Evolutionary conservation across 2,888 invertebrate genomes (phyloP), one percentile per base, ranked within the genome.

Genomic region (Drosophila melanosoma): DNA sequence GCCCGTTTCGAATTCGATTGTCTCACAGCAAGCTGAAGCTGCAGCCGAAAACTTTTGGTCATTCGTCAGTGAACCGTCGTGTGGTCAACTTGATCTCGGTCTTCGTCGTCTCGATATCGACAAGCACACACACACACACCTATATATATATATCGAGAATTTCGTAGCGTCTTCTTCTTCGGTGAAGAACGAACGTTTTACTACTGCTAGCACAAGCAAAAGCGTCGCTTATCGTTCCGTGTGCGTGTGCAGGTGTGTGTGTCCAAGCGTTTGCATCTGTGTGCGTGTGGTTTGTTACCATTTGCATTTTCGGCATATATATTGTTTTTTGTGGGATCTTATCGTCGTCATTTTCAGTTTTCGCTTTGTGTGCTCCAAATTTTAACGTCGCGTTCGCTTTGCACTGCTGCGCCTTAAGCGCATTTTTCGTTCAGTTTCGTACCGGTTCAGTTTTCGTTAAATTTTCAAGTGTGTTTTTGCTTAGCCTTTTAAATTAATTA

Each of bases 151-250:
- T 20, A 17, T 54, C 63, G 74, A 69, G 15, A 38, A 29, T 26
- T 20, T 57, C 68, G 77, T 71, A 74, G 75, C 84, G 78, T 77
- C 83, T 81, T 82, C 77, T 79, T 83, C 82, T 70, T 84, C 26
- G 69, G 38, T 49, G 84, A 88, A 89, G 88, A 85, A 85, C 88
- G 83, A 87, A 85, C 90, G 84, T 89, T 87, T 89, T 84, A 85
- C 82, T 45, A 45, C 20, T 35, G 12, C 1, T 40, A 45, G 8
- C 23, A 69, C 70, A 67, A 17, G 42, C 35, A 35, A 36, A 49
- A 49, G 1, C 51, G n/a, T 23, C 17, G 23, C 58, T 40, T 42
- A 26, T 38, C 59, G 48, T 53, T 38, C 54, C 57, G 49, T 52
- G 54, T 60, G 67, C 53, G 15, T 54, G 57, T 54, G 63, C 49